Base-by-base conservation (phyloP, 2,797 vertebrate genomes). In the Agapornis canus region DNA sequence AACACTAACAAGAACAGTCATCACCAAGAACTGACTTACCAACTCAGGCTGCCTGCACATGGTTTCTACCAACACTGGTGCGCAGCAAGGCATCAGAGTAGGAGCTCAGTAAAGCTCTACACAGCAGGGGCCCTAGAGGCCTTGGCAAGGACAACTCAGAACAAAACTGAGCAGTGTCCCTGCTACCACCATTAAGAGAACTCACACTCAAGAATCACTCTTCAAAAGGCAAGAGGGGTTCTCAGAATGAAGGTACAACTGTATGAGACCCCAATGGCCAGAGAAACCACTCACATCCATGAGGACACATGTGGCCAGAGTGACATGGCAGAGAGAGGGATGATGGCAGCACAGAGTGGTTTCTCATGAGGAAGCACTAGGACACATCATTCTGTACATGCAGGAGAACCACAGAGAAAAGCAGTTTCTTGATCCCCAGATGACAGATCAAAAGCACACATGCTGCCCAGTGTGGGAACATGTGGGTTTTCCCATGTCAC, bases 331-430 rank as follows among this genome's bases (percentile, higher is more conserved):
- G 29, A 31, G 47, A 71, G 3, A 21, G 5, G 10, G 13, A 65
- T 1, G 5, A 20, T 3, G 27, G 37, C 22, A 73, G 32, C 57
- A 61, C 1, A 78, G 12, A 13, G 15, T 2, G 31, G 54, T 39
- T 57, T 59, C n/a, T 82, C 47, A 63, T 0, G 0, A 79, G 3
- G 59, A 75, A 52, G 25, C 0, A 0, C 16, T 32, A 80, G 51
- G 47, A 60, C 31, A 64, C 14, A 13, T 70, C 57, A 45, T 43
- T 86, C 29, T 54, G 42, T 70, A 63, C 4, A 2, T 32, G 48
- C 0, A 1, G 43, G n/a, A 63, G 2, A 0, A 0, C 1, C 27
- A 75, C 37, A 68, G 7, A 3, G n/a, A 47, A 52, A 52, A 27
- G 20, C 3, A 52, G 32, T n/a, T 86, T 37, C 40, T 43, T 22